A percentile compares a stretch with the other conserved stretches of the same genome.
phyloP scores from a whole-genome alignment of 2,888 invertebrate genomes.

The Athripsodes cinereus region DNA sequence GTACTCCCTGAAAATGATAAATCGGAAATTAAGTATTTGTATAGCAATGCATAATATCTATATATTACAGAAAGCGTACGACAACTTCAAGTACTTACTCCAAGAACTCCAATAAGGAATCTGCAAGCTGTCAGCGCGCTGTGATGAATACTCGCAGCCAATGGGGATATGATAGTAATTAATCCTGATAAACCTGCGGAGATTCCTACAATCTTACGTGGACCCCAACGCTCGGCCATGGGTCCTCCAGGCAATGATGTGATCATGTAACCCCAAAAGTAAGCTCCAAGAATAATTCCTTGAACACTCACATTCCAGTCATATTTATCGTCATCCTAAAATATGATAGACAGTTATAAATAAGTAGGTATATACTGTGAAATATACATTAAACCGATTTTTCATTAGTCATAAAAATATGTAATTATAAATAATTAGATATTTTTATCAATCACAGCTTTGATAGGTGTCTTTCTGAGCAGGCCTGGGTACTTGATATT shows the following conservation, averaged over 20 bases:
- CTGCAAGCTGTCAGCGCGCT: conserved; percentile 51
- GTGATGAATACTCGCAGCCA: conserved; percentile 52
- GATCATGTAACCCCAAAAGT: conserved; percentile 64
- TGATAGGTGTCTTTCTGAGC: too few relatives aligned
- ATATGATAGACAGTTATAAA: neutral
- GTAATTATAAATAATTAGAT: too few relatives aligned
- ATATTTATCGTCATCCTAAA: conserved; percentile 30
- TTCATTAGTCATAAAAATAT: too few relatives aligned
- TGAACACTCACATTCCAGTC: conserved; percentile 58
- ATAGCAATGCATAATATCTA: too few relatives aligned
- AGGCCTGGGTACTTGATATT: too few relatives aligned
- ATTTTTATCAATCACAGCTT: too few relatives aligned
- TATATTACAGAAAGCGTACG: too few relatives aligned
- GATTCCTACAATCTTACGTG: conserved; percentile 52
- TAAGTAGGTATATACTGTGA: too few relatives aligned
- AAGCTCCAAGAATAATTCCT: conserved; percentile 58
- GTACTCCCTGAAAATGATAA: conserved; percentile 46
- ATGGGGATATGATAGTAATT: conserved; percentile 55
- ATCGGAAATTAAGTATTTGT: too few relatives aligned
- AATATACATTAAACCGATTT: too few relatives aligned
- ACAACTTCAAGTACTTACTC: conserved; percentile 55
- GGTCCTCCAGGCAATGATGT: conserved; percentile 61
- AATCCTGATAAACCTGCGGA: conserved; percentile 47
- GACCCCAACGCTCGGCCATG: conserved; percentile 61
- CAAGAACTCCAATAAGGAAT: conserved; percentile 56